A percentile compares a stretch with the other conserved stretches of the same genome.
Conservation (phyloP, 2,888 invertebrate genomes). For the Syritta pipiens region DNA sequence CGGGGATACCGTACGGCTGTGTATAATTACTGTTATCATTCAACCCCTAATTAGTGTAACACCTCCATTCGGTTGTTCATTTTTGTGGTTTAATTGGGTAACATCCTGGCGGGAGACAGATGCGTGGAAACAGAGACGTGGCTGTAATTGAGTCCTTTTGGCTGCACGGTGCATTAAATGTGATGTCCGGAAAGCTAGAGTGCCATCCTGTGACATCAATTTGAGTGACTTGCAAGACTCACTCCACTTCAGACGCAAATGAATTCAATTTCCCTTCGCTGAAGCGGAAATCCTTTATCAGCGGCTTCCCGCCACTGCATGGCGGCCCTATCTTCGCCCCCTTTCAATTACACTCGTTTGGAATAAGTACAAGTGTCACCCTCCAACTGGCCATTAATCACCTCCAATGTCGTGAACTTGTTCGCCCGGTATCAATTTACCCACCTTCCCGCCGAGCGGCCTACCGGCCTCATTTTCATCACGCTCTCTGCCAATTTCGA, state of each 20-base stretch:
- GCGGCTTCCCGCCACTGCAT: conserved; percentile 2
- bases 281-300: conserved; percentile 28
- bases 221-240: too few species aligned
- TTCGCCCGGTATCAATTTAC: conserved; percentile 9
- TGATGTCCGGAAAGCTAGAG: too few species aligned
- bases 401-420: conserved; percentile 38
- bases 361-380: conserved; percentile 56
- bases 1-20: conserved; percentile 36
- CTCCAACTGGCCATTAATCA: conserved; percentile 61
- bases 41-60: conserved; percentile 56
- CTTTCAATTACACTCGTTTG: conserved; percentile 47
- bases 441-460: not conserved
- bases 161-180: not conserved
- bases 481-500: conserved; percentile 66
- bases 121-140: not conserved
- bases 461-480: conserved; percentile 37
- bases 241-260: too few species aligned
- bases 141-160: not conserved
- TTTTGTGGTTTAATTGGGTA: conserved; percentile 42
- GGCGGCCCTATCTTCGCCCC: not conserved
- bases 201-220: too few species aligned
- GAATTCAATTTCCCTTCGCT: too few species aligned
- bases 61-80: conserved; percentile 44
- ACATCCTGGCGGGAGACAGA: not conserved
- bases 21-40: conserved; percentile 66